Evolutionary conservation across 2,797 vertebrate genomes (phyloP).

Genomic region (Buceros bicornis): DNA sequence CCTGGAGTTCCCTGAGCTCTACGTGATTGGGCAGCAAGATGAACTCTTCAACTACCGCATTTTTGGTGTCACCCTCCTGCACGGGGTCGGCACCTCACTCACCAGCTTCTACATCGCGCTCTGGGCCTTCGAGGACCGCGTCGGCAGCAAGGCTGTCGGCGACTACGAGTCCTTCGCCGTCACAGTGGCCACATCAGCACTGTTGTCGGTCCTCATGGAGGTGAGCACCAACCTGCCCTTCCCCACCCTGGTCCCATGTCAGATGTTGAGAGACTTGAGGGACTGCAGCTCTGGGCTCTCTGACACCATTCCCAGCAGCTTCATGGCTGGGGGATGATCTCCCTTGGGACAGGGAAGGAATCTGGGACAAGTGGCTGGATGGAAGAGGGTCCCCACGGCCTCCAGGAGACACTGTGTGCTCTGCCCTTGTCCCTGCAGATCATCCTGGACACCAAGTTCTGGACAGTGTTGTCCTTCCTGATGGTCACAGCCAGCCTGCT

Average conservation of each 20-base stretch:
- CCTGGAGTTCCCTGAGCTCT: conserved; percentile 85
- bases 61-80: conserved; percentile 78
- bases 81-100: conserved; percentile 85
- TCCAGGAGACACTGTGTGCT: background rate
- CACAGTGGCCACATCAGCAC: conserved; percentile 81
- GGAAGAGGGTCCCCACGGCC: background rate
- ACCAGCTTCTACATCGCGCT: conserved; percentile 86
- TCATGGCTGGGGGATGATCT: rapidly evolving
- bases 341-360: background rate
- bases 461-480: conserved; percentile 83
- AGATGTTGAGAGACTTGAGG: background rate
- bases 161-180: conserved; percentile 90
- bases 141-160: background rate
- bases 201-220: conserved; percentile 85
- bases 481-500: conserved; percentile 79
- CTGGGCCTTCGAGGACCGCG: conserved; percentile 78
- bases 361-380: background rate
- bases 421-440: conserved; percentile 77
- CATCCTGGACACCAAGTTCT: conserved; percentile 84
- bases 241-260: background rate
- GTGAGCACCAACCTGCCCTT: conserved; percentile 61
- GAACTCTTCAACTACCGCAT: conserved; percentile 84
- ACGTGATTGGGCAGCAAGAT: conserved; percentile 81
- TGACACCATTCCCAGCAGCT: background rate
- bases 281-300: background rate